Percentiles rank a stretch among this genome's conserved stretches.
Conservation (phyloP, 1,140 invertebrate genomes). For the Papilio machaon region DNA sequence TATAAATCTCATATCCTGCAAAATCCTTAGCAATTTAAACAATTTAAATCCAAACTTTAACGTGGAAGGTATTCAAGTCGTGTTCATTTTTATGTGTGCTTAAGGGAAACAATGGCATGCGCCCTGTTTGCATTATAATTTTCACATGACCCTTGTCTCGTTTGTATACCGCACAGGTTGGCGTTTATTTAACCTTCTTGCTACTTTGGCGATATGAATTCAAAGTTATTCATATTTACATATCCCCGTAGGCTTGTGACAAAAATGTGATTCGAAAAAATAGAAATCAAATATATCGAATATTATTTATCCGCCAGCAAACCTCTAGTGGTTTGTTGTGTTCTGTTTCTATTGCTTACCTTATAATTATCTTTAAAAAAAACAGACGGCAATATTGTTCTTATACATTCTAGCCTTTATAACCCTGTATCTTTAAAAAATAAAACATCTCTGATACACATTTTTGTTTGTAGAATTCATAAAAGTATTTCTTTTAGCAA, state of each 20-base stretch:
- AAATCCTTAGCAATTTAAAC: not conserved
- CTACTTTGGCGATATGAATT: not conserved
- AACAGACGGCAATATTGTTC: no score
- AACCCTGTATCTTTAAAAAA: not conserved
- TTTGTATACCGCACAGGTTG: slow-evolving; percentile 17
- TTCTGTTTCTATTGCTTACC: no score
- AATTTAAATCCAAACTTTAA: no score
- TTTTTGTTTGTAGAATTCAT: not conserved
- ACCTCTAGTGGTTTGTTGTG: no score
- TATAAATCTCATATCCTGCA: no score
- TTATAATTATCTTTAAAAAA: no score
- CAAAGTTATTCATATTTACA: slow-evolving; percentile 4
- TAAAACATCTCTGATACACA: not conserved
- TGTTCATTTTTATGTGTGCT: not conserved
- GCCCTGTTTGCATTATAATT: slow-evolving; percentile 3
- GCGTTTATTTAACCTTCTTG: slow-evolving; percentile 12
- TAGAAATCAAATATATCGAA: no score
- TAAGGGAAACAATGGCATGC: not conserved
- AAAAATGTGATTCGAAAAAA: not conserved
- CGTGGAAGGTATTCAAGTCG: no score
- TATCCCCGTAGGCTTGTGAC: not conserved
- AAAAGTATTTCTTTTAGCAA: not conserved
- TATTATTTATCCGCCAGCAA: no score
- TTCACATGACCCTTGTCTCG: slow-evolving; percentile 9
- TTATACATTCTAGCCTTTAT: no score